A percentile compares a stretch with the other conserved stretches of the same genome.
These are phyloP conservation scores for Triops longicaudatus DNA, from an alignment of 1,140 invertebrate genomes.

Conservation along the genomic window DNA sequence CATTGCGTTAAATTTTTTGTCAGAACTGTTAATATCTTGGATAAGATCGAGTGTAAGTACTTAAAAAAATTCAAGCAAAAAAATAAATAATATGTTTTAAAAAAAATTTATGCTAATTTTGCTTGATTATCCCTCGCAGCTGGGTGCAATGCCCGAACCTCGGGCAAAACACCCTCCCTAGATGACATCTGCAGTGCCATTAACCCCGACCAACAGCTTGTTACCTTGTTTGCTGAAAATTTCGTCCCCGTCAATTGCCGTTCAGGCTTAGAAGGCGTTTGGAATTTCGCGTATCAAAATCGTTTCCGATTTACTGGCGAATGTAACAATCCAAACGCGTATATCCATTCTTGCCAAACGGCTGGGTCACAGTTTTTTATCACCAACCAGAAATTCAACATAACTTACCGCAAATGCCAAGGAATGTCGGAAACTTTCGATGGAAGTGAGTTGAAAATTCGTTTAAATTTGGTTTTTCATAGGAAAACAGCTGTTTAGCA, in stretches of 20 bases:
- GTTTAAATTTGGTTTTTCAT: conserved; percentile 22
- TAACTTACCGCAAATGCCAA: conserved; percentile 81
- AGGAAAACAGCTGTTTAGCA: too few relatives aligned
- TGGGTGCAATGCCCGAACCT: conserved; percentile 53
- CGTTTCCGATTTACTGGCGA: conserved; percentile 82
- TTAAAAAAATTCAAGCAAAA: neutral
- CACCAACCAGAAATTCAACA: conserved; percentile 93
- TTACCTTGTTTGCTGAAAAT: conserved; percentile 83
- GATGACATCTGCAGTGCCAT: conserved; percentile 65
- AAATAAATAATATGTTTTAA: neutral
- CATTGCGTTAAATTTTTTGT: conserved; percentile 76
- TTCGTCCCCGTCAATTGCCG: conserved; percentile 83
- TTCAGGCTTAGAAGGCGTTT: conserved; percentile 85
- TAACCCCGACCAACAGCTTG: conserved; percentile 64
- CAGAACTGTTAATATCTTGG: conserved; percentile 78
- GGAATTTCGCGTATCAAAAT: conserved; percentile 87
- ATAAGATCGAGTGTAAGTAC: conserved; percentile 71
- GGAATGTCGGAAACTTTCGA: conserved; percentile 78
- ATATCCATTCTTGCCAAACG: conserved; percentile 87
- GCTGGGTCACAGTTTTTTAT: conserved; percentile 92
- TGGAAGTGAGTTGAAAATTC: conserved; percentile 50
- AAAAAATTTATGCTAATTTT: conserved; percentile 27
- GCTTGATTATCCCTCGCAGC: conserved; percentile 42
- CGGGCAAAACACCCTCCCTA: conserved; percentile 55
- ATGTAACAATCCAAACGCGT: conserved; percentile 74